Percentiles rank a stretch among this genome's conserved stretches.
phyloP scores from a whole-genome alignment of 2,797 vertebrate species.

The Premnoplex brunnescens region DNA sequence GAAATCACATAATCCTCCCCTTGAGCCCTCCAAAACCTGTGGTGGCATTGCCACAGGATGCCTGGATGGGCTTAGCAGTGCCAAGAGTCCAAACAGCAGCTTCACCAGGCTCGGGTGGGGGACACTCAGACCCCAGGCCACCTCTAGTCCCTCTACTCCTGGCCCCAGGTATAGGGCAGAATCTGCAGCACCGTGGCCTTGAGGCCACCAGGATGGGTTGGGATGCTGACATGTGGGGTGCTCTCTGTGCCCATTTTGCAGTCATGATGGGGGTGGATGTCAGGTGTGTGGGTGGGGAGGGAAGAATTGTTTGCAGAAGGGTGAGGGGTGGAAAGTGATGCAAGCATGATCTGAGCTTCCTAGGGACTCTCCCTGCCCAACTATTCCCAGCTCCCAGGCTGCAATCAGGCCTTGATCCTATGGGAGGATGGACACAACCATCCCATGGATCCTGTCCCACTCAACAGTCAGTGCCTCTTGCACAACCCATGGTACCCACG shows the following conservation, averaged over 20 bases:
- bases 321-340: neutral
- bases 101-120: neutral
- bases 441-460: rapidly evolving
- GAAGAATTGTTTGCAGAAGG: neutral
- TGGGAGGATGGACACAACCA: neutral
- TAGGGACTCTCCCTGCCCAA: neutral
- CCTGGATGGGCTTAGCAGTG: neutral
- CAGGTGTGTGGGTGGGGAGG: neutral
- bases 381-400: neutral
- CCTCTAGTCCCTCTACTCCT: neutral
- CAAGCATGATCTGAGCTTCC: neutral
- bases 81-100: neutral
- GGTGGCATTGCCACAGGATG: neutral
- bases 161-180: neutral
- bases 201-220: neutral
- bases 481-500: rapidly evolving
- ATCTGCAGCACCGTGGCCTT: neutral
- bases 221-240: neutral
- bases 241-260: neutral
- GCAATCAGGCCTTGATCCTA: neutral
- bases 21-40: rapidly evolving
- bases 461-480: neutral
- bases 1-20: neutral
- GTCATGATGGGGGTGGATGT: neutral
- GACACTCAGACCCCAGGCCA: neutral